Percentiles rank a stretch among this genome's conserved stretches.
phyloP scores from a whole-genome alignment of 2,113 vertebrate species.

The Castor canadensis region DNA sequence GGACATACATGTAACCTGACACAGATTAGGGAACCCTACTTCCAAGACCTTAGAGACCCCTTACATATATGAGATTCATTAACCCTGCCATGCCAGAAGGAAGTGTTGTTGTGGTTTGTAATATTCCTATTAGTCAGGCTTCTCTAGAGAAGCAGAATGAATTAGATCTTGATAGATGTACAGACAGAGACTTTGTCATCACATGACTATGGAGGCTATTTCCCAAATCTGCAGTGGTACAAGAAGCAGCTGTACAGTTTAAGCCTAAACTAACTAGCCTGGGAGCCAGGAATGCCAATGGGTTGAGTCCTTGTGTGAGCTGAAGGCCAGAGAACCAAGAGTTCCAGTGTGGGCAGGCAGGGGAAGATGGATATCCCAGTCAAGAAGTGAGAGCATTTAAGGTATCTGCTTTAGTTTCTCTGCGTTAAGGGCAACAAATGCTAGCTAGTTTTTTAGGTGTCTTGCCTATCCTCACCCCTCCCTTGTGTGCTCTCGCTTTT shows the following conservation, averaged over 20 bases:
- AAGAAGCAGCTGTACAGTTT: not conserved
- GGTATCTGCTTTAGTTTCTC: too few relatives aligned
- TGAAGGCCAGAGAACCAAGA: too few relatives aligned
- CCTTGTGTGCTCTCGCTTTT: too few relatives aligned
- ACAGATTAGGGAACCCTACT: too few relatives aligned
- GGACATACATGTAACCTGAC: not conserved
- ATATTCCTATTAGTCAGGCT: not conserved
- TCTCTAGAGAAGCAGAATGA: not conserved
- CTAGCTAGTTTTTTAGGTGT: too few relatives aligned
- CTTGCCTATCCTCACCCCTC: too few relatives aligned
- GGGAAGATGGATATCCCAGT: not conserved
- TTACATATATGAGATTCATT: too few relatives aligned
- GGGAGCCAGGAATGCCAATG: fast-evolving
- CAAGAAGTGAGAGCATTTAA: not conserved
- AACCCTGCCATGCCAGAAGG: not conserved
- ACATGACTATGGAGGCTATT: not conserved
- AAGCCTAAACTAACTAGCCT: not conserved
- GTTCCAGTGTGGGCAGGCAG: fast-evolving
- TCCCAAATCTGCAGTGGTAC: not conserved
- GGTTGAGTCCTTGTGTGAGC: not conserved
- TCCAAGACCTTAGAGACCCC: fast-evolving
- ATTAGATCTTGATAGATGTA: not conserved
- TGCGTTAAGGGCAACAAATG: too few relatives aligned
- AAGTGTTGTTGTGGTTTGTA: not conserved
- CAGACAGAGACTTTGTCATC: too few relatives aligned